phyloP scores from a whole-genome alignment of 2,113 vertebrate genomes.

The Macrotus californicus region DNA sequence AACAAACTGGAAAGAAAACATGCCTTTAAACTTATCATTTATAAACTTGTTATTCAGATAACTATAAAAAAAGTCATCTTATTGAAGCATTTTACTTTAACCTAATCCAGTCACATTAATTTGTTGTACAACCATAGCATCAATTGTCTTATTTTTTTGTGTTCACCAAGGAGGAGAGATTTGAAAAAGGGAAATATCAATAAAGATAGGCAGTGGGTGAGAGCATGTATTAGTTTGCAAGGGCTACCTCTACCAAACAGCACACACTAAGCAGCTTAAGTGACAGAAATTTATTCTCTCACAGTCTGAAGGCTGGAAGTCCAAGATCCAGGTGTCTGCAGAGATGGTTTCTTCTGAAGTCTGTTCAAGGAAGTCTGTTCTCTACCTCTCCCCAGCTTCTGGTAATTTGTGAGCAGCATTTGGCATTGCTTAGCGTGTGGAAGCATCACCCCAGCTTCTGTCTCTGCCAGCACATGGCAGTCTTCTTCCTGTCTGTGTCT shows the following conservation, averaged over 20 bases:
- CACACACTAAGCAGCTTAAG: rapidly evolving
- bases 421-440: rapidly evolving
- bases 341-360: background rate
- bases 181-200: background rate
- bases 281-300: too few species aligned
- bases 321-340: rapidly evolving
- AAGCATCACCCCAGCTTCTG: too few species aligned
- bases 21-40: background rate
- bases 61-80: rapidly evolving
- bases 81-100: background rate
- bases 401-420: background rate
- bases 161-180: background rate
- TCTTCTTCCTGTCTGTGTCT: too few species aligned
- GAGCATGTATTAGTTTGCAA: background rate
- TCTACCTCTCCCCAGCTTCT: background rate
- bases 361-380: rapidly evolving
- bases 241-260: background rate
- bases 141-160: background rate
- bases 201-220: background rate
- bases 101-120: background rate
- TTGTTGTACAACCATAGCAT: rapidly evolving
- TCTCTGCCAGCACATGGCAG: rapidly evolving
- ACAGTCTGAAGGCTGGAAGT: background rate
- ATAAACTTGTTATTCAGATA: background rate
- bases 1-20: background rate